Evolutionary conservation across 2,797 vertebrate species (phyloP), one percentile per base, ranked within the genome.

Genomic region (Megaceryle alcyon): DNA sequence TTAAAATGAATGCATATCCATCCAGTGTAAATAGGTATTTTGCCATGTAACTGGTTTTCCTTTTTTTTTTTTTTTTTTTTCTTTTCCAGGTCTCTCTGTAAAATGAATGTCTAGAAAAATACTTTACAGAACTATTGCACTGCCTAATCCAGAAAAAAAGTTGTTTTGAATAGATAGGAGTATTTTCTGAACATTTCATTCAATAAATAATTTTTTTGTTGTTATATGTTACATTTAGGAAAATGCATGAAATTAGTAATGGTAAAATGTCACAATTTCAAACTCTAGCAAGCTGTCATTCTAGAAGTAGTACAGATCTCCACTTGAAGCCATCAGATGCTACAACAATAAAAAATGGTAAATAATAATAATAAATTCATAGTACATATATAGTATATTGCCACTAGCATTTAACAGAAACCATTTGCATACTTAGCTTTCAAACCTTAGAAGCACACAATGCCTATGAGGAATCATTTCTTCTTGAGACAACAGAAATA

Each of bases 311-410:
- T 31, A 76, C 9, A 60, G n/a, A 51, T 18, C 28, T 90, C 39
- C 12, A 63, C 0, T 0, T 70, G 39, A 76, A 79, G 14, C 6
- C 11, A 73, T 29, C 4, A 3, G 16, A 20, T 56, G 31, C 13
- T 85, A 71, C 2, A 4, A 54, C 10, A 88, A 64, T 60, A 84
- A 77, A 79, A 88, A 59, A 39, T 12, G 4, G 1, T 7, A 92
- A 96, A 80, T 12, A 92, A n/a, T 68, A 83, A 84, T 86, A 90
- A 48, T 26, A 73, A 82, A 88, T 94, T 86, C 86, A 56, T 66
- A 72, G 15, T 44, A 56, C 3, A 7, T 59, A 18, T 51, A 39
- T 29, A 60, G n/a, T 26, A 68, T 19, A 39, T 68, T 65, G 31
- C 41, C 61, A 57, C 10, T 29, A 59, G 13, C 28, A 17, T 57